These are phyloP conservation scores for Sebastes dallii DNA, from an alignment of 2,797 vertebrate genomes.

Conservation along the genomic window DNA sequence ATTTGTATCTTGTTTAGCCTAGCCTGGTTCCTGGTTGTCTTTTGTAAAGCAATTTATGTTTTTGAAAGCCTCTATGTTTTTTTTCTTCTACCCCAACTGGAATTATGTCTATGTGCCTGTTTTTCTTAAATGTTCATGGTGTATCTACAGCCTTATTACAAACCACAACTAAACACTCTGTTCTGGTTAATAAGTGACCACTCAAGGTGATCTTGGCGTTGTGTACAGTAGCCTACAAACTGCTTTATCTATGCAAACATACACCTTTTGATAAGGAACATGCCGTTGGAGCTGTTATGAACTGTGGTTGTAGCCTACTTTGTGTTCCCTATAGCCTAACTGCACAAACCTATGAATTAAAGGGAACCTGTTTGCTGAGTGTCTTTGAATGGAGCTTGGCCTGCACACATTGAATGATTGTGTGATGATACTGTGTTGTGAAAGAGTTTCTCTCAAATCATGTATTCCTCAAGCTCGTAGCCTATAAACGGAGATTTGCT, in stretches of 20 bases:
- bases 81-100: neutral
- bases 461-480: neutral
- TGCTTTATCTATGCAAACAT: slow-evolving; percentile 22
- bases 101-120: neutral
- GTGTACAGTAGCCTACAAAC: neutral
- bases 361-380: neutral
- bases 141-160: neutral
- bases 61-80: neutral
- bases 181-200: slow-evolving; percentile 32
- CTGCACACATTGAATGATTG: neutral
- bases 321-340: neutral
- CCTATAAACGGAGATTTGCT: slow-evolving; percentile 24
- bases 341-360: neutral
- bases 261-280: slow-evolving; percentile 9
- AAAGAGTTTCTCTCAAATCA: neutral
- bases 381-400: neutral
- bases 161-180: neutral
- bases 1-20: neutral
- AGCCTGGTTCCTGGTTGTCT: neutral
- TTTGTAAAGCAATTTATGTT: neutral
- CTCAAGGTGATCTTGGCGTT: neutral
- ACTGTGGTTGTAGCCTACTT: neutral
- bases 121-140: no score
- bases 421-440: neutral
- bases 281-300: neutral